These are phyloP conservation scores for Chiroxiphia lanceolata DNA, from an alignment of 2,797 vertebrate species.

Conservation along the genomic window DNA sequence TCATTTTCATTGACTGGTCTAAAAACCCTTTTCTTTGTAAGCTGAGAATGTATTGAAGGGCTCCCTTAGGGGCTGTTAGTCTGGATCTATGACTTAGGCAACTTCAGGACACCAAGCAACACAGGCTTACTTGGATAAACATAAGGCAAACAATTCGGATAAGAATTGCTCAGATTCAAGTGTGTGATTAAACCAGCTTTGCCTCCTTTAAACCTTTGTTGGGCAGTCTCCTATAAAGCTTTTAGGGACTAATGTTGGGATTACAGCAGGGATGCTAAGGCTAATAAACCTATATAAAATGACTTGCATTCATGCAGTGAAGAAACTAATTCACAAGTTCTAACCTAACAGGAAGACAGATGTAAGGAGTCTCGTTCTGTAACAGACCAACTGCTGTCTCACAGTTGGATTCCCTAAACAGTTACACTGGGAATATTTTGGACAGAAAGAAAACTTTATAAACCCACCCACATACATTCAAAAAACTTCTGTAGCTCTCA, in stretches of 20 bases:
- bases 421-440: constrained; percentile 27
- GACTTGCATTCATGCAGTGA: constrained; percentile 21
- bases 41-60: neutral
- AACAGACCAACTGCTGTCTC: constrained; percentile 54
- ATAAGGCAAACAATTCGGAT: neutral
- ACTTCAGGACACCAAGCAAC: neutral
- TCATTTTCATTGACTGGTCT: neutral
- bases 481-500: neutral
- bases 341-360: constrained; percentile 55
- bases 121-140: neutral
- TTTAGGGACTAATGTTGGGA: neutral
- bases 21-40: neutral
- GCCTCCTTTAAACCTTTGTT: neutral
- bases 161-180: neutral
- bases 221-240: neutral
- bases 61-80: neutral
- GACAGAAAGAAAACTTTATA: constrained; percentile 29
- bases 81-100: neutral
- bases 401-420: constrained; percentile 58
- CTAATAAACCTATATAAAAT: neutral
- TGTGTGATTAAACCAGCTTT: neutral
- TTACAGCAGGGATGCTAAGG: neutral
- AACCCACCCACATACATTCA: constrained; percentile 19
- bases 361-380: constrained; percentile 40
- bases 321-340: constrained; percentile 56